Evolutionary conservation across 2,888 invertebrate genomes (phyloP), one percentile per base, ranked within the genome.

Genomic region (Pammene fasciana): DNA sequence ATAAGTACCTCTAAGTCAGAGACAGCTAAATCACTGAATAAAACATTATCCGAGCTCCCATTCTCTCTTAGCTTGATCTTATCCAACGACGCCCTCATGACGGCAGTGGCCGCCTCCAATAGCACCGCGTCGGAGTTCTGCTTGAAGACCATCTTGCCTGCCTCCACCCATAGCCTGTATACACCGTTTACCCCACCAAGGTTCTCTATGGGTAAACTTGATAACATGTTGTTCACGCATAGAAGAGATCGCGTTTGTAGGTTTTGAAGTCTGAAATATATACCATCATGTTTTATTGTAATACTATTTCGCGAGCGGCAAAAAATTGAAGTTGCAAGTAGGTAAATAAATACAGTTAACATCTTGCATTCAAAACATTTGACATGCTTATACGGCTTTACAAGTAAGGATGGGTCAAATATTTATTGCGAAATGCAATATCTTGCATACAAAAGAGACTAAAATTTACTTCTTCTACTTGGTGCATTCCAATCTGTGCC

Each of bases 51-150:
- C 13, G 76, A 78, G 68, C 80, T 85, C 14, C 80, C 84, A 79
- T 82, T 86, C 68, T 86, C 84, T 74, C 81, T 85, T n/a, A 85
- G 81, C 74, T 94, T 94, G 59, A 96, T 91, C 86, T 95, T 95
- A 78, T 95, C 95, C 52, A 96, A 85, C 0, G 95, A 93, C n/a
- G 96, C 95, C 75, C 96, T 93, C 95, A 96, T 95, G 0, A 95
- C 94, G 5, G 96, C 94, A 0, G 96, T 96, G 1, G 95, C 94
- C 0, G 96, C 95, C 81, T 96, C 96, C 52, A 95, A 78, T 16
- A 96, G 82, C 54, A 93, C 88, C 0, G 86, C 76, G 75, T 94
- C 93, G 57, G 86, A 90, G 64, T 85, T 87, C 64, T 93, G 86
- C 76, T 94, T 93, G 68, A 95, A 95, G 0, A 95, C 94, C 68